Evolutionary conservation across 2,113 vertebrate genomes (phyloP).

Genomic region (Progne subis): DNA sequence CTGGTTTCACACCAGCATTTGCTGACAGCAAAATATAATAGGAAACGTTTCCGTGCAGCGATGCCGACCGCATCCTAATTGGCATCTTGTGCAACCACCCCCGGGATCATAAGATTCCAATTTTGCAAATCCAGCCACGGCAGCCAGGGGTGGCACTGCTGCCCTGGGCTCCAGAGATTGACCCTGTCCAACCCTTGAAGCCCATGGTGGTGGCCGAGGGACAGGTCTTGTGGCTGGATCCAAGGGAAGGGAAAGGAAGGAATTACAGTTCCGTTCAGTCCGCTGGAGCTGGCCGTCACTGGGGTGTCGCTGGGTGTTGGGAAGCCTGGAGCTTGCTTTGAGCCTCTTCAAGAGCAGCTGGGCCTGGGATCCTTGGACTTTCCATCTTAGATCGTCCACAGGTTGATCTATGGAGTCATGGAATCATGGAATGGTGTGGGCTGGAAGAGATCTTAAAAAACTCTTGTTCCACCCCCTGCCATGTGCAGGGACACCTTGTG

Average conservation of each 20-base stretch:
- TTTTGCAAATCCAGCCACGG: not conserved
- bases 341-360: not conserved
- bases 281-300: rapidly evolving
- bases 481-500: not conserved
- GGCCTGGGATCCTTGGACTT: not conserved
- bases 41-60: slow-evolving; percentile 25
- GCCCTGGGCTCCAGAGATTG: not conserved
- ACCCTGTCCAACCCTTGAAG: not conserved
- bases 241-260: not conserved
- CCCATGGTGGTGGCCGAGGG: rapidly evolving
- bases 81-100: slow-evolving; percentile 14
- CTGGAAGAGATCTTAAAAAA: not conserved
- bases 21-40: slow-evolving; percentile 59
- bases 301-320: not conserved
- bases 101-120: slow-evolving; percentile 36
- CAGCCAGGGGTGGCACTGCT: not conserved
- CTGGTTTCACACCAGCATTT: slow-evolving; percentile 55
- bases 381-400: not conserved
- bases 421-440: not conserved
- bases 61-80: slow-evolving; percentile 31
- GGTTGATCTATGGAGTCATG: not conserved
- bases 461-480: not conserved
- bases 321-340: not conserved
- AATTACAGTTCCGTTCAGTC: not conserved
- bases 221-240: not conserved